These are phyloP conservation scores for Sebastes kiyomatsui DNA, from an alignment of 2,797 vertebrate species.

Conservation along the genomic window DNA sequence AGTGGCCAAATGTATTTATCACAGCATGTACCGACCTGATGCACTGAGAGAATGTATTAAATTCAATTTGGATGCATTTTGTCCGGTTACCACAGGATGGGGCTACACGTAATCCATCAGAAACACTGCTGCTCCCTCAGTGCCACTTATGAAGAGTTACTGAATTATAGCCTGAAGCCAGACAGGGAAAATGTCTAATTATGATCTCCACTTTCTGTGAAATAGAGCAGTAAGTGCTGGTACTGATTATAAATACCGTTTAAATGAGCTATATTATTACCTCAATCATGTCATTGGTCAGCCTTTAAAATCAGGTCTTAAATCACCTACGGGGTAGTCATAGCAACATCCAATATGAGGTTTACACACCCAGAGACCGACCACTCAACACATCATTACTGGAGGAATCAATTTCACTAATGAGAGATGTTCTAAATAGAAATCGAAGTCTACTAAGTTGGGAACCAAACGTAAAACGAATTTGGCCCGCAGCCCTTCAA, in stretches of 20 bases:
- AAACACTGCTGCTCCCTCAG: not conserved
- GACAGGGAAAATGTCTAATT: not conserved
- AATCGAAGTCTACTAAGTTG: constrained; percentile 41
- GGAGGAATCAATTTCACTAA: constrained; percentile 61
- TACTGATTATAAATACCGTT: not conserved
- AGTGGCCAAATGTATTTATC: constrained; percentile 36
- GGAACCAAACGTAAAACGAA: constrained; percentile 19
- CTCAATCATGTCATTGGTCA: not conserved
- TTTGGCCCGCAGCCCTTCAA: constrained; percentile 24
- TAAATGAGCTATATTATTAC: not conserved
- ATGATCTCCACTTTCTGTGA: not conserved
- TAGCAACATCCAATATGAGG: constrained; percentile 12
- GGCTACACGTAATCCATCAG: not conserved
- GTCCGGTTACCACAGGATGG: constrained; percentile 23
- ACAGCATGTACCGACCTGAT: not conserved
- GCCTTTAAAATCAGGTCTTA: constrained; percentile 2
- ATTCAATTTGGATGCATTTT: not conserved
- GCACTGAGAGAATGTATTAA: not conserved
- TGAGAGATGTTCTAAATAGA: constrained; percentile 40
- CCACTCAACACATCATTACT: constrained; percentile 53
- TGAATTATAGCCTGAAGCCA: not conserved
- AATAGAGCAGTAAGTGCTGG: not conserved
- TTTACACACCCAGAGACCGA: constrained; percentile 1
- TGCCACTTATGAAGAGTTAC: not conserved
- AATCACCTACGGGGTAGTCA: constrained; percentile 22